Evolutionary conservation across 2,888 invertebrate genomes (phyloP), one percentile per base, ranked within the genome.

Genomic region (Cristatella mucedo): DNA sequence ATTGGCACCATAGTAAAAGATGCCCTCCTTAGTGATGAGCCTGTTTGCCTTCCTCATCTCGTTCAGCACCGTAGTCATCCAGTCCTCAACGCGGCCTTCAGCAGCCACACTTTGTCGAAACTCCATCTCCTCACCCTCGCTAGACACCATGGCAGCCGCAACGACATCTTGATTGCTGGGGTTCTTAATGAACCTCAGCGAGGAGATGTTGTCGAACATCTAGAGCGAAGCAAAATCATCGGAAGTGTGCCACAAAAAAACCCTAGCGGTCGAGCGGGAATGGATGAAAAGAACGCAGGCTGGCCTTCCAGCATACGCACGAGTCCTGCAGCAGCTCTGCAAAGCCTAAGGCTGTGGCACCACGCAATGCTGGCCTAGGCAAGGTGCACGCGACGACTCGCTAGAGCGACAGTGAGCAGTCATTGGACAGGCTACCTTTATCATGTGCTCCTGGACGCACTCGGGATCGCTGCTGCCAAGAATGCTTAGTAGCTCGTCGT

Each of bases 121-220:
- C 37, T 80, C 78, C 83, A 89, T 81, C 36, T 73, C 63, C 73
- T 89, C 89, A 32, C 76, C 76, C 68, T 89, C 89, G 41, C 77
- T 75, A 0, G 87, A 87, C 47, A 85, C 74, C 78, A 89, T 80
- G 33, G 82, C 85, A 4, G 74, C 74, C 1, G 80, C 83, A 9
- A 77, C 70, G 0, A 74, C 73, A 30, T 76, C 72, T 31, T 76
- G 76, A 38, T 77, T 76, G 11, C 73, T 72, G 43, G 72, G 72
- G 52, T 80, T 78, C 30, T 74, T 72, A 19, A 71, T 71, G 49
- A 87, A 70, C 7, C 41, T 31, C 45, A 89, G 68, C 15, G 78
- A 73, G 50, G 78, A 76, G 21, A 89, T 77, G 56, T 87, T 87
- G 63, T 87, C 86, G 63, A 83, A 89, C 84, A 89, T 87, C 77